These are phyloP conservation scores for Puffinus mauretanicus DNA, from an alignment of 2,113 vertebrate species.

Conservation along the genomic window DNA sequence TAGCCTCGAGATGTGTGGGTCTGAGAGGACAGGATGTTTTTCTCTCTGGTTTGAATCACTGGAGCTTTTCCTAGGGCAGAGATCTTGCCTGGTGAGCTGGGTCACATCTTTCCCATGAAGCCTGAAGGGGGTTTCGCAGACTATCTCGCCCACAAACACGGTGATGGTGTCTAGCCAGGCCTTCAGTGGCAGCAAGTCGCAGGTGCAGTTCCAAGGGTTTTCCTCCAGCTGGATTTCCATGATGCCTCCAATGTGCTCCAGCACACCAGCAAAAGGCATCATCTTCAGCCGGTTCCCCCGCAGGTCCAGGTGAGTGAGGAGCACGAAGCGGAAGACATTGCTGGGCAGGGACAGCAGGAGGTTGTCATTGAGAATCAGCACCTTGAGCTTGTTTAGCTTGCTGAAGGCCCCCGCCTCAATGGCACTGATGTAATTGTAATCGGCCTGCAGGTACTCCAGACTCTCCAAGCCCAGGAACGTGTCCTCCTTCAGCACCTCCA, in stretches of 20 bases:
- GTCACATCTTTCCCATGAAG: conserved; percentile 95
- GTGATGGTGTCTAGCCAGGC: conserved; percentile 97
- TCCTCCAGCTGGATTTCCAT: conserved; percentile 99
- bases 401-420: conserved; percentile 94
- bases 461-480: conserved; percentile 92
- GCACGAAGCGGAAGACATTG: conserved; percentile 96
- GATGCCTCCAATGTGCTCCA: conserved; percentile 97
- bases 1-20: conserved; percentile 81
- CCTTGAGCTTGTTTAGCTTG: conserved; percentile 95
- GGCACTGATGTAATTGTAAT: conserved; percentile 97
- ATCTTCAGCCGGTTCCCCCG: conserved; percentile 93
- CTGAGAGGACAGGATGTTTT: conserved; percentile 75
- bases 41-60: conserved; percentile 80
- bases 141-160: conserved; percentile 95
- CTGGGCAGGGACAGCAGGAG: conserved; percentile 91
- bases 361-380: conserved; percentile 98
- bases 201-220: conserved; percentile 98
- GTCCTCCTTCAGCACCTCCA: conserved; percentile 93
- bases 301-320: conserved; percentile 96
- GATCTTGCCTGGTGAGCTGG: conserved; percentile 94
- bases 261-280: conserved; percentile 93
- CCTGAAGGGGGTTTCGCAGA: conserved; percentile 95
- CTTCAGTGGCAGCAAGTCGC: conserved; percentile 93
- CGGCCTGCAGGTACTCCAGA: conserved; percentile 95
- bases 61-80: conserved; percentile 89